Evolutionary conservation across 2,797 vertebrate species (phyloP).

Genomic region (Poeciliopsis turneri): DNA sequence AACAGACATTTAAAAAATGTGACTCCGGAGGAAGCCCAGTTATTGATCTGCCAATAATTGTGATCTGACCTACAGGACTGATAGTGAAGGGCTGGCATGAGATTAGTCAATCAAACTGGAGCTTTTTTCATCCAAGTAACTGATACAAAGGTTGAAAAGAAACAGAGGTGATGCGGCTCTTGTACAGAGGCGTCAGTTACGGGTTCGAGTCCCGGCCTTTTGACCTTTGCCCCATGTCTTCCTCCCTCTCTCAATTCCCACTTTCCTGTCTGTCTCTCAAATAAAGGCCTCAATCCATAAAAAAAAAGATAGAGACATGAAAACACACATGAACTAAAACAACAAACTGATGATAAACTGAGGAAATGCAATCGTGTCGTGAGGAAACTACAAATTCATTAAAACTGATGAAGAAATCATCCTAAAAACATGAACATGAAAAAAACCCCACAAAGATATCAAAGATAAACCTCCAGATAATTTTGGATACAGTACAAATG

Average conservation of each 20-base stretch:
- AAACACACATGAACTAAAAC: not conserved
- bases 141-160: not conserved
- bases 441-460: not conserved
- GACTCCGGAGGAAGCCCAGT: not conserved
- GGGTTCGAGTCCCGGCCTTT: no score
- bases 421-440: not conserved
- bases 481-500: not conserved
- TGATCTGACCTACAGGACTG: not conserved
- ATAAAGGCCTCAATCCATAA: no score
- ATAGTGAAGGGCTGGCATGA: not conserved
- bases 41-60: slow-evolving; percentile 1
- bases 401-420: not conserved
- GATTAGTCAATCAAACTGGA: not conserved
- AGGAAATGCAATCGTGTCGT: not conserved
- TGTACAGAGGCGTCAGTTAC: no score
- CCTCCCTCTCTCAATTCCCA: no score
- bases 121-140: not conserved
- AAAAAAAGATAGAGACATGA: not conserved
- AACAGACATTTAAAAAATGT: not conserved
- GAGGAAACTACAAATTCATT: not conserved
- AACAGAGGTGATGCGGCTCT: not conserved
- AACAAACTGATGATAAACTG: not conserved
- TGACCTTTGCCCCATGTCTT: no score
- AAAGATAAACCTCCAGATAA: not conserved
- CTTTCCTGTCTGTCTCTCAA: no score